Conservation (phyloP, 2,113 vertebrate genomes). For the Chaetorhynchus papuensis region DNA sequence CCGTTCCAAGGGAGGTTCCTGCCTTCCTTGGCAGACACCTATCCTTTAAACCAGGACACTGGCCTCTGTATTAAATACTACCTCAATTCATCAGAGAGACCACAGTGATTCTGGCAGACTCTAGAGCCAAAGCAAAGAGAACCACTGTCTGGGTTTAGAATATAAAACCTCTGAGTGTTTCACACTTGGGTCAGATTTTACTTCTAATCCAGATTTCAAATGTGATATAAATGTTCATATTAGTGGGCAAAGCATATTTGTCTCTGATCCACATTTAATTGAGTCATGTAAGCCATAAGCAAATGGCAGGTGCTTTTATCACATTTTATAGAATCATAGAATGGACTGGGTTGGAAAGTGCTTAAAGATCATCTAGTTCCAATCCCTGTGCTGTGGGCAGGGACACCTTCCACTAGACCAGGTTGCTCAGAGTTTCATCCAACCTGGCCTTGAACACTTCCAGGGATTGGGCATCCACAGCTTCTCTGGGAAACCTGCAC, state of each 20-base stretch:
- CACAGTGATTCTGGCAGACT: not conserved
- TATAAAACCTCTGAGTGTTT: not conserved
- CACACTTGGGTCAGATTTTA: not conserved
- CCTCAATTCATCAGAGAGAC: not conserved
- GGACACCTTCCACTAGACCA: not conserved
- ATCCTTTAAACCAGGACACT: not conserved
- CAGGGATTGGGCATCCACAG: not conserved
- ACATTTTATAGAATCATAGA: not conserved
- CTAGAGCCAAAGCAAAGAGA: not conserved
- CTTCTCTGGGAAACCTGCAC: not conserved
- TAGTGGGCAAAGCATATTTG: not conserved
- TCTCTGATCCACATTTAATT: not conserved
- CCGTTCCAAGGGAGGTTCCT: too few species aligned
- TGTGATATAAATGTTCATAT: not conserved
- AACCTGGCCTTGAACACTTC: not conserved
- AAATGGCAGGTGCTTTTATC: not conserved
- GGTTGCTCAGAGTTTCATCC: not conserved
- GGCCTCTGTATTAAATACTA: not conserved
- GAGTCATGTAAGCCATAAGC: not conserved
- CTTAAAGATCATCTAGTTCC: not conserved
- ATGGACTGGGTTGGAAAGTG: not conserved
- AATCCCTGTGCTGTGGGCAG: accelerated
- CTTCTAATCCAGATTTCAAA: not conserved
- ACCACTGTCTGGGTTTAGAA: not conserved
- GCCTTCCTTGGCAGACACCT: not conserved